These are phyloP conservation scores for Pseudopodoces humilis DNA, from an alignment of 2,113 vertebrate genomes.

Conservation along the genomic window DNA sequence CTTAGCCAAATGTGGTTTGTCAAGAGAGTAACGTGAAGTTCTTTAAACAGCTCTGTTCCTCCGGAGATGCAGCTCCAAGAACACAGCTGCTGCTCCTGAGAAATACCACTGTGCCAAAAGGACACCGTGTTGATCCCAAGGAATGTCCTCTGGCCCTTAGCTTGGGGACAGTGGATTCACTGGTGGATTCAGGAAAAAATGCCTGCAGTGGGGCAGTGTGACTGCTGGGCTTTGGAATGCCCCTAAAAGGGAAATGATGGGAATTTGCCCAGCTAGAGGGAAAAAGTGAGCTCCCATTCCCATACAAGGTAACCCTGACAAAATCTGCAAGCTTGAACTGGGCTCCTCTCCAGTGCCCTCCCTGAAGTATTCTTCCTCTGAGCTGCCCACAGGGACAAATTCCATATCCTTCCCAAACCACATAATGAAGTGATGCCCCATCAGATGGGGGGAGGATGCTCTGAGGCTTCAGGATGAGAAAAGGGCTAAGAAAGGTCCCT, in stretches of 20 bases:
- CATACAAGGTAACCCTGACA: not conserved
- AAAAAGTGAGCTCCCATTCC: not conserved
- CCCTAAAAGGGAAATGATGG: not conserved
- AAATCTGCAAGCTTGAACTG: not conserved
- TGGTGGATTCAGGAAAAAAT: not conserved
- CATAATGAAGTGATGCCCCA: not conserved
- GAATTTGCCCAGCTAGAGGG: not conserved
- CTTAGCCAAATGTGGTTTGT: conserved; percentile 55
- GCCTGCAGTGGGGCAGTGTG: not conserved
- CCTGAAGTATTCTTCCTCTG: not conserved
- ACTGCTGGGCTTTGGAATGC: not conserved
- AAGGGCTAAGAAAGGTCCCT: not conserved
- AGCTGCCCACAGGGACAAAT: not conserved
- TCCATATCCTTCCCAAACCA: not conserved
- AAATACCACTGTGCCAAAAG: not conserved
- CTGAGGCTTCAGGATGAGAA: not conserved
- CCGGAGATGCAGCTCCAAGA: conserved; percentile 27
- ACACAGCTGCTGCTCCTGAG: conserved; percentile 13
- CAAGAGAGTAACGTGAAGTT: not conserved
- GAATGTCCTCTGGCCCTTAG: not conserved
- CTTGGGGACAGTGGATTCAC: not conserved
- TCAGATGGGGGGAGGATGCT: not conserved
- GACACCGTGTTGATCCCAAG: not conserved
- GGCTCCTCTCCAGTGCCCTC: not conserved
- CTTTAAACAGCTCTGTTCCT: conserved; percentile 46